Base-by-base conservation (phyloP, 2,113 vertebrate genomes). In the Piaya cayana region DNA sequence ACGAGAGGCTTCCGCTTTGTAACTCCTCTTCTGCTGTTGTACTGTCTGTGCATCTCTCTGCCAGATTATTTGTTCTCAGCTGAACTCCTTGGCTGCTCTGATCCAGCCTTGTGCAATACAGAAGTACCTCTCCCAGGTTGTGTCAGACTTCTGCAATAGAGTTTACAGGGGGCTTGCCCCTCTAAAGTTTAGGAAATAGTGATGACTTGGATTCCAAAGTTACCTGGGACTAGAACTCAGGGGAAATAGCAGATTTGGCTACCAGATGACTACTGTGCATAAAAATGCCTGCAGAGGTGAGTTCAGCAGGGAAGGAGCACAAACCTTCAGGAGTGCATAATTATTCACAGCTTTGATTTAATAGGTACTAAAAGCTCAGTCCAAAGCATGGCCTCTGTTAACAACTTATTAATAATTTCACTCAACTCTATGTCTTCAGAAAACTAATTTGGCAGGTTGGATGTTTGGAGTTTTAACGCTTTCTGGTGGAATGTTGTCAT, bases 331-430 rank as follows among this genome's bases (percentile, higher is more conserved):
- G 21, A 80, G 59, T 55, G 29, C 42, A 32, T 74, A 68, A 88
- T 95, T 90, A 87, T 72, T 94, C 86, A 82, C 69, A 60, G 58
- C 58, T 92, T 87, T 95, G 88, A 90, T 92, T 93, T 92, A 91
- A 76, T 76, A 91, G 81, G 27, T 79, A 79, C 58, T 91, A 87
- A 96, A 91, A 86, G 60, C 56, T n/a, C 90, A 91, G 75, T 92
- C 52, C n/a, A 89, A 77, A 78, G 49, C 39, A 86, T 91, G 58
- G 53, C 86, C 77, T 93, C 65, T 84, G 79, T 90, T 96, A 94
- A 81, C 92, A 96, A 79, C 36, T 93, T 92, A 65, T 43, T 95
- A 95, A 76, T 91, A 86, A 89, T 94, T 92, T 94, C 52, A 81
- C 17, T 90, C 53, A 82, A 39, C 32, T 67, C 22, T 76, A 0